Conservation (phyloP, 2,113 vertebrate species). For the Apaloderma vittatum region DNA sequence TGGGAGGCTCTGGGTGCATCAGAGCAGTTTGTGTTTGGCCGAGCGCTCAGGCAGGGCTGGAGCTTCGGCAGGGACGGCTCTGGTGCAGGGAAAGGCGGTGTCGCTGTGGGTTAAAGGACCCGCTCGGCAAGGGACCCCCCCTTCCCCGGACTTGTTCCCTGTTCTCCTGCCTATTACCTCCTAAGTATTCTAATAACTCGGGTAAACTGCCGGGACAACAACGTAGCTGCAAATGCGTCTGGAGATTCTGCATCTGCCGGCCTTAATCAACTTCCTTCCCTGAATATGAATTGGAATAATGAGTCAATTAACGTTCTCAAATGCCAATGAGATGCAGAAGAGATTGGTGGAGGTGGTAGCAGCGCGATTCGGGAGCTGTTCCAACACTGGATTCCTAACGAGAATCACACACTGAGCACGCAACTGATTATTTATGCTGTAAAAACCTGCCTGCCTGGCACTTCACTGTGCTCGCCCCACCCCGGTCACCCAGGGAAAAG, state of each 20-base stretch:
- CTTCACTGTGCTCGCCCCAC: not conserved
- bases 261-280: conserved; percentile 88
- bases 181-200: conserved; percentile 86
- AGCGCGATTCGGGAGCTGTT: conserved; percentile 72
- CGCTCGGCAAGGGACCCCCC: not conserved
- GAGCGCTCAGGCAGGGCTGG: not conserved
- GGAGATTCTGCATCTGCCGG: conserved; percentile 90
- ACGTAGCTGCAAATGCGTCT: conserved; percentile 77
- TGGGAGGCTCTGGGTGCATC: too few relatives aligned
- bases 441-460: conserved; percentile 55
- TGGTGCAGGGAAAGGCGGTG: not conserved
- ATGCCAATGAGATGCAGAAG: conserved; percentile 89
- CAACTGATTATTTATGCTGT: conserved; percentile 78
- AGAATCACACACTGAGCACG: conserved; percentile 72
- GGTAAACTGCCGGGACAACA: conserved; percentile 85
- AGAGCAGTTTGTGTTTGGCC: not conserved
- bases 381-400: conserved; percentile 80
- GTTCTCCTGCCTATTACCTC: conserved; percentile 71
- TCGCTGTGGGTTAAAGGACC: not conserved
- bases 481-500: not conserved
- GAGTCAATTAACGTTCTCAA: conserved; percentile 95
- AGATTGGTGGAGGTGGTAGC: conserved; percentile 73
- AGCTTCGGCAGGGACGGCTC: not conserved
- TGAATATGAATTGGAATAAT: conserved; percentile 90
- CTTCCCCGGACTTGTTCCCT: not conserved